A percentile compares a stretch with the other conserved stretches of the same genome.
Conservation (phyloP, 2,113 vertebrate genomes). For the Penelope pileata region DNA sequence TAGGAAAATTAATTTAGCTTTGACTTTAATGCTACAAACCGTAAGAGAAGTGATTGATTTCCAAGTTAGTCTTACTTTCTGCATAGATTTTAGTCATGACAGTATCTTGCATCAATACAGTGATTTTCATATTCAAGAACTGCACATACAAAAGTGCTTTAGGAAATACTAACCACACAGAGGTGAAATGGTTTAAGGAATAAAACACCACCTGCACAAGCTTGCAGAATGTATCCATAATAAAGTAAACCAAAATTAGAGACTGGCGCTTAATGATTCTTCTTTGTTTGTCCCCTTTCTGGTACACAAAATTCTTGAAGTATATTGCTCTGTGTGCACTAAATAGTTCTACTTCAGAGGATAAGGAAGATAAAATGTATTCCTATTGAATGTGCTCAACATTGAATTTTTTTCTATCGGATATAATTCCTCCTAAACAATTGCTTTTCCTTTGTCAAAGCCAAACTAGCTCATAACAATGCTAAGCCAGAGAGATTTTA, state of each 20-base stretch:
- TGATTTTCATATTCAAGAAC: neutral
- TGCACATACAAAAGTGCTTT: neutral
- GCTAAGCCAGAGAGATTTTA: neutral
- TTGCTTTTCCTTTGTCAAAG: neutral
- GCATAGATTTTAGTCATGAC: neutral
- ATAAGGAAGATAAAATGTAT: neutral
- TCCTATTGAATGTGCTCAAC: neutral
- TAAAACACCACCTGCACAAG: neutral
- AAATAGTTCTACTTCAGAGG: neutral
- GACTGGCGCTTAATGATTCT: neutral
- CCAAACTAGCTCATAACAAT: neutral
- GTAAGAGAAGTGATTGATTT: constrained; percentile 29
- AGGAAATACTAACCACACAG: neutral
- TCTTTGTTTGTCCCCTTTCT: neutral
- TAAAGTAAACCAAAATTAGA: neutral
- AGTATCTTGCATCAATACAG: neutral
- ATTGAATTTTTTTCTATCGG: neutral
- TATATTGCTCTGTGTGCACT: neutral
- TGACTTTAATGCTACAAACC: neutral
- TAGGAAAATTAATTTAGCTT: constrained; percentile 44
- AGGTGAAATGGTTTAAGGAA: neutral
- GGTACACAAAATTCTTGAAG: neutral
- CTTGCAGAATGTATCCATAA: neutral
- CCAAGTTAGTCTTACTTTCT: neutral
- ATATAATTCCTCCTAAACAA: neutral